Evolutionary conservation across 1,140 invertebrate species (phyloP).

Genomic region (Brachionus koreanus): DNA sequence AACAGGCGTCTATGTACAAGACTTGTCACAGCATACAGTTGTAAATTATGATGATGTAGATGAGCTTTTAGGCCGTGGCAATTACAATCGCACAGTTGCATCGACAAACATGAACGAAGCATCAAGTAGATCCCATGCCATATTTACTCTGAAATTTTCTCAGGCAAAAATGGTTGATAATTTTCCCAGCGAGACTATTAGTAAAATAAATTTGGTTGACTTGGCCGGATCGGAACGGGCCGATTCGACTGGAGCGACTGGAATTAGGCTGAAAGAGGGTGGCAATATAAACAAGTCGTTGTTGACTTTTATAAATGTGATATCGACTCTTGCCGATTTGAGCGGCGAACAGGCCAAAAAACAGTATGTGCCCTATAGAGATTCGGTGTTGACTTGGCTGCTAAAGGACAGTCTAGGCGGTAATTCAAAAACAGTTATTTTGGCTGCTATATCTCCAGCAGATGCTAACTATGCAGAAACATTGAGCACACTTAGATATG

Average conservation of each 20-base stretch:
- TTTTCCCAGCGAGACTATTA: conserved; percentile 61
- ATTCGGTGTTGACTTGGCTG: conserved; percentile 65
- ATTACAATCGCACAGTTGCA: conserved; percentile 63
- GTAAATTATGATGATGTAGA: conserved; percentile 13
- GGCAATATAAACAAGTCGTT: conserved; percentile 66
- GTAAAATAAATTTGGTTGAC: conserved; percentile 66
- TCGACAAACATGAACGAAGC: conserved; percentile 66
- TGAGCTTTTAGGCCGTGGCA: conserved; percentile 53
- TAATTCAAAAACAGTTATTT: conserved; percentile 68
- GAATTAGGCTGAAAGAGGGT: conserved; percentile 65
- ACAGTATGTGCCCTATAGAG: conserved; percentile 63
- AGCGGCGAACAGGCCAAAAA: neutral
- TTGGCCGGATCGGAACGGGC: conserved; percentile 66
- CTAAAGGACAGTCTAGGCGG: conserved; percentile 66
- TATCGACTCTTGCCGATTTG: conserved; percentile 60
- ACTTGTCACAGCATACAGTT: conserved; percentile 13
- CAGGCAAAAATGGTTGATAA: conserved; percentile 61
- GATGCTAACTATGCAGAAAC: conserved; percentile 69
- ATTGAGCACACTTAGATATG: conserved; percentile 65
- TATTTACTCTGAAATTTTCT: conserved; percentile 63
- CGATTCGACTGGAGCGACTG: conserved; percentile 62
- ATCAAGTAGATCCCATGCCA: conserved; percentile 64
- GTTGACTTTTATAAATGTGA: conserved; percentile 62
- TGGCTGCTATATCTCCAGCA: conserved; percentile 67
- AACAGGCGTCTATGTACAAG: conserved; percentile 42